These are phyloP conservation scores for Drosophila busckii DNA, from an alignment of 1,140 invertebrate species.

Conservation along the genomic window DNA sequence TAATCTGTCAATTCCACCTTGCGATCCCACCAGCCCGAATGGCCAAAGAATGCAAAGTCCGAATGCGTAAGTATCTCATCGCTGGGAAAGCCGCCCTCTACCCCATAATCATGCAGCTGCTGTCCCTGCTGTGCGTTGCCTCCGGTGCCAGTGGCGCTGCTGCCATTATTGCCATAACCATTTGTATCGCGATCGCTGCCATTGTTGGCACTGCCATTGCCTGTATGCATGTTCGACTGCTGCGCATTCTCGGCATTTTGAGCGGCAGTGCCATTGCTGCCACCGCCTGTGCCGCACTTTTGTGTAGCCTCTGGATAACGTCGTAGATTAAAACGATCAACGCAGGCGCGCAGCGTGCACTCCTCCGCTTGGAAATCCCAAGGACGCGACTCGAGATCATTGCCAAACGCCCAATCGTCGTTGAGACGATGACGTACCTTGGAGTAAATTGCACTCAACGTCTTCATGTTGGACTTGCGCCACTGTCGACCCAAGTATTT, in stretches of 20 bases:
- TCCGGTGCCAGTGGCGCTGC: constrained; percentile 32
- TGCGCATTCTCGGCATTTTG: constrained; percentile 66
- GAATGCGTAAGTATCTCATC: constrained; percentile 75
- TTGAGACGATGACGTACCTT: constrained; percentile 97
- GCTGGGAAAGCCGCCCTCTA: constrained; percentile 73
- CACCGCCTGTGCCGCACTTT: constrained; percentile 53
- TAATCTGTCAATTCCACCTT: constrained; percentile 93
- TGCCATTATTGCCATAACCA: constrained; percentile 25
- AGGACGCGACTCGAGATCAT: constrained; percentile 97
- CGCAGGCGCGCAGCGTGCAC: constrained; percentile 93
- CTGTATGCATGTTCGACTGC: constrained; percentile 62
- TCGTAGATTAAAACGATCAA: constrained; percentile 97
- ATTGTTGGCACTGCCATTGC: constrained; percentile 55
- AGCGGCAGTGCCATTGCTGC: constrained; percentile 55
- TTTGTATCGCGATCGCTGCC: constrained; percentile 21
- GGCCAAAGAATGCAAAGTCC: constrained; percentile 76
- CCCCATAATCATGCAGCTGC: constrained; percentile 69
- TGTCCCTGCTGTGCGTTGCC: constrained; percentile 71
- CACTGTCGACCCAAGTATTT: constrained; percentile 99
- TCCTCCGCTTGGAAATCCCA: constrained; percentile 99
- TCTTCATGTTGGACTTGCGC: constrained; percentile 99
- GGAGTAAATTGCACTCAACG: constrained; percentile 99
- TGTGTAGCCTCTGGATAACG: constrained; percentile 85
- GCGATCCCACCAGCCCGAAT: constrained; percentile 77
- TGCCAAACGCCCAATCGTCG: constrained; percentile 99